These are phyloP conservation scores for Rhinolophus ferrumequinum DNA, from an alignment of 2,113 vertebrate genomes.

Conservation along the genomic window DNA sequence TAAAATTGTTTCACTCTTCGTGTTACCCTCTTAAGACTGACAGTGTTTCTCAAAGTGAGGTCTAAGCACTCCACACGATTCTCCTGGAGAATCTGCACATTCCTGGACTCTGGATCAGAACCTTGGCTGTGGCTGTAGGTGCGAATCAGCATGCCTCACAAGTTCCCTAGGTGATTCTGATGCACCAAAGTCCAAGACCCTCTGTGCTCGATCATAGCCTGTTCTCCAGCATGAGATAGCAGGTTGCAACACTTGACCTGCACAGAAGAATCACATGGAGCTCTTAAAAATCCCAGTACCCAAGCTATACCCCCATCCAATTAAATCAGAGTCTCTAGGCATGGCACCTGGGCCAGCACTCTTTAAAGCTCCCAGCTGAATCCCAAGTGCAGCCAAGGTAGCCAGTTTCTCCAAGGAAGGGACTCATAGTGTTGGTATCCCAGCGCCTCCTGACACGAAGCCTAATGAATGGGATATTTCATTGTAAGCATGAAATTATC, in stretches of 20 bases:
- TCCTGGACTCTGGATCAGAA: neutral
- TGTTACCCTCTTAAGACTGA: neutral
- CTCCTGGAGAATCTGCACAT: neutral
- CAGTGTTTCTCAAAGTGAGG: neutral
- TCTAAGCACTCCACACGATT: neutral
- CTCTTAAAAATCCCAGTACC: neutral
- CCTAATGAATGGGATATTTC: neutral
- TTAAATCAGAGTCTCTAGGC: neutral
- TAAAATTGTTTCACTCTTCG: conserved; percentile 9
- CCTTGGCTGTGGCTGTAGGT: neutral
- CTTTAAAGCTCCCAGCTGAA: neutral
- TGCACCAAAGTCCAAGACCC: neutral
- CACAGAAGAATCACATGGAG: neutral
- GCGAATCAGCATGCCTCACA: neutral
- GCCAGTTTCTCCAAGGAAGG: neutral
- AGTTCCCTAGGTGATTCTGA: neutral
- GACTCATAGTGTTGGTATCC: neutral
- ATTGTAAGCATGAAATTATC: neutral
- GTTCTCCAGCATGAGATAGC: neutral
- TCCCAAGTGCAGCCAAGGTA: neutral
- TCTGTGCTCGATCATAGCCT: neutral
- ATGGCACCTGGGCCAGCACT: neutral
- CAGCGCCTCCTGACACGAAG: neutral
- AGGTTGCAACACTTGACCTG: neutral
- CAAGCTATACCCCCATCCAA: neutral